Evolutionary conservation across 2,797 vertebrate species (phyloP), one percentile per base, ranked within the genome.

Genomic region (Synanceia verrucosa): DNA sequence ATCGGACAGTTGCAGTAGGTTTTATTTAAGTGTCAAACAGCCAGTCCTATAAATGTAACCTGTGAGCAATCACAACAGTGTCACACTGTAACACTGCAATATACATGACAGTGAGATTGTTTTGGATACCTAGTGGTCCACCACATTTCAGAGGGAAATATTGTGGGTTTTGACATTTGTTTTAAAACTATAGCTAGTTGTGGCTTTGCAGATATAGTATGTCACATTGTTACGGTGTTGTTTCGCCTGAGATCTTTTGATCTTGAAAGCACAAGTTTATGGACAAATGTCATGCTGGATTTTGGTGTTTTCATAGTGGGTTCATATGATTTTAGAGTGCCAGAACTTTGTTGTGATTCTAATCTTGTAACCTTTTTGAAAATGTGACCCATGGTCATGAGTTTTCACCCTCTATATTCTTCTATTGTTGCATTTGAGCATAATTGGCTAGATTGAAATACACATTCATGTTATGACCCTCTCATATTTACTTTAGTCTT

Each of bases 11-110:
- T 59, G 72, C 36, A 60, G 65, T 66, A 31, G 68, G 50, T 79
- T 81, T n/a, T 78, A 69, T 43, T 57, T 59, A 39, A 36, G 55
- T 70, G 78, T 84, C 74, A 68, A 52, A 73, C 56, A 46, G 48
- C 68, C 61, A 69, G 69, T 81, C 39, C 26, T 57, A 26, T 46
- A 26, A 36, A 73, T 34, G 61, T 26, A 66, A 26, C 39, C 36
- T 50, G 55, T 26, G 52, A 64, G 66, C 29, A 19, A 62, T 46
- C 70, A 21, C 3, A 47, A 44, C 34, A 28, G 9, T 3, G 23
- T 59, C 2, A 50, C 34, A 28, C 11, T 3, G 23, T 59, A 2
- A 50, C 28, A 6, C 2, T 0, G 53, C 11, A 4, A 6, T 5
- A n/a, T 44, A 9, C 50, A 14, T 12, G 23, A n/a, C 18, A 33